Conservation (phyloP, 2,888 invertebrate species). For the Melieria picta region DNA sequence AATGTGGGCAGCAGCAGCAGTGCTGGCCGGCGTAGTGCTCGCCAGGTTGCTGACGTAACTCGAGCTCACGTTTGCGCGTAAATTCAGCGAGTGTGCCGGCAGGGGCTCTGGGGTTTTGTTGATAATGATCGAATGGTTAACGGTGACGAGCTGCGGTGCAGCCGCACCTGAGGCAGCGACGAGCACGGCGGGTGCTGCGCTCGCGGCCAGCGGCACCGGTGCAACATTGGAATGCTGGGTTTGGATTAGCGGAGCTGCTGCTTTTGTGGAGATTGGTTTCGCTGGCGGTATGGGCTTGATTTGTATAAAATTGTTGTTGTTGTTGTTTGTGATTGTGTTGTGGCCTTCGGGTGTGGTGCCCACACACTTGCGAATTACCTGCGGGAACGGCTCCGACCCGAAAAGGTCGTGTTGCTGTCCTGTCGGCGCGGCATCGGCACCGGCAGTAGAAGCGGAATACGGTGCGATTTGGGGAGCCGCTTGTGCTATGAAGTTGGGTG, state of each 20-base stretch:
- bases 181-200: constrained; percentile 1
- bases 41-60: constrained; percentile 18
- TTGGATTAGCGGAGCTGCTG: background rate
- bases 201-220: constrained; percentile 11
- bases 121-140: constrained; percentile 65
- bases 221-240: constrained; percentile 27
- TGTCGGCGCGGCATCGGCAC: background rate
- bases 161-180: constrained; percentile 21
- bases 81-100: constrained; percentile 11
- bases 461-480: background rate
- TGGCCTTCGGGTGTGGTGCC: constrained; percentile 44
- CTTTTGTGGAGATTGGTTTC: background rate
- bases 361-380: constrained; percentile 61
- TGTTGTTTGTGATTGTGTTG: constrained; percentile 37
- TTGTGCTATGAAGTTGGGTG: constrained; percentile 13
- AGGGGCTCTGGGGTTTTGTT: constrained; percentile 62
- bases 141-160: constrained; percentile 59
- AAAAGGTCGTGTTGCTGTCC: constrained; percentile 58
- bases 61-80: constrained; percentile 5
- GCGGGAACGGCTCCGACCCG: constrained; percentile 65
- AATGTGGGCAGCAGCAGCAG: constrained; percentile 38
- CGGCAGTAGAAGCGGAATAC: background rate
- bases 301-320: constrained; percentile 45
- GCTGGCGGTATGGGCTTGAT: constrained; percentile 30
- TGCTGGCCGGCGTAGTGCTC: background rate